Percentiles rank a stretch among this genome's conserved stretches.
These are phyloP conservation scores for Asobara japonica DNA, from an alignment of 1,140 invertebrate species.

Conservation along the genomic window DNA sequence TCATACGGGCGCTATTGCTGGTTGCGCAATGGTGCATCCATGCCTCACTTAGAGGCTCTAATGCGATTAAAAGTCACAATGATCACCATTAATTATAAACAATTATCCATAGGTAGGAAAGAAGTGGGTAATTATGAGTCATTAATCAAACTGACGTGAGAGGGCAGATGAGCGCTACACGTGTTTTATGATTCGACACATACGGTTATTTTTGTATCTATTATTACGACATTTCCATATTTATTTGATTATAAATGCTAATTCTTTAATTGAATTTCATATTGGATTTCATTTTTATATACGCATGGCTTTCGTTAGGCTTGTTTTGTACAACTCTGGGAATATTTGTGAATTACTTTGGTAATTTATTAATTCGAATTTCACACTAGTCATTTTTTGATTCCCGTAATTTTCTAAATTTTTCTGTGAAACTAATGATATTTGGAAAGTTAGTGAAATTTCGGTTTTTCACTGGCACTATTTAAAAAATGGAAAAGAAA, in stretches of 20 bases:
- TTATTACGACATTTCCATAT: background rate
- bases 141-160: slow-evolving; percentile 55
- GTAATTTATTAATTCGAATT: no score
- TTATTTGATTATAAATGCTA: background rate
- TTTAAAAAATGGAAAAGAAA: no score
- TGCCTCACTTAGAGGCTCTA: slow-evolving; percentile 30
- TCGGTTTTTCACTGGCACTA: no score
- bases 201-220: slow-evolving; percentile 1
- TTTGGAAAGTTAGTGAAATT: no score
- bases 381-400: no score
- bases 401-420: no score
- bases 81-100: slow-evolving; percentile 64
- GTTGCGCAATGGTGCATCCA: slow-evolving; percentile 48
- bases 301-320: no score
- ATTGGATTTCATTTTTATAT: background rate
- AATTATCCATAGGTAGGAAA: slow-evolving; percentile 54
- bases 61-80: slow-evolving; percentile 60
- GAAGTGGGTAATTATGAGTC: slow-evolving; percentile 60
- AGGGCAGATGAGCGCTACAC: slow-evolving; percentile 14
- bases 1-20: slow-evolving; percentile 32
- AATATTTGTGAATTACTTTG: no score
- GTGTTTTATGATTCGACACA: slow-evolving; percentile 16
- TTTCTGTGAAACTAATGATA: no score
- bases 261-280: background rate
- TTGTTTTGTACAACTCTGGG: no score